Base-by-base conservation (phyloP, 2,888 invertebrate species). In the Lithophane leautieri region DNA sequence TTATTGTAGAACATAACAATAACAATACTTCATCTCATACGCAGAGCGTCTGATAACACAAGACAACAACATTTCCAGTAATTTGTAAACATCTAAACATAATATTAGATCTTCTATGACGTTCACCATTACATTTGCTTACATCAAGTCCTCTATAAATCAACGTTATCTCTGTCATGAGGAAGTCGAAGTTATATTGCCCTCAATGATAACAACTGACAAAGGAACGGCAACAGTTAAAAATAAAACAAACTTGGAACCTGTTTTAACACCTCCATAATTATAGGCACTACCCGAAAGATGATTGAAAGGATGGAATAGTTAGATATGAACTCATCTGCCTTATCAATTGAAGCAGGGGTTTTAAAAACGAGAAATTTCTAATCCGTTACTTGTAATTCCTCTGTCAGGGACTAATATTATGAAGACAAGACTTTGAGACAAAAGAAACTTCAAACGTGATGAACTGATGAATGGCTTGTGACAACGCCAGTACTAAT, bases 111-210 rank as follows among this genome's bases (percentile, higher is more conserved):
- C 34, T 50, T 25, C 40, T 68, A 56, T 80, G 65, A 79, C 76
- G 76, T 76, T 2, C 28, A 73, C 71, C 34, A 56, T 71, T 69
- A 73, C 22, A 50, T 62, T 42, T 69, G 44, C 66, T 79, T 40
- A 72, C 62, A 73, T 60, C 58, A 73, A 62, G 9, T 47, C 25
- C 28, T 56, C 74, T 52, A 84, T 84, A 84, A 84, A 84, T 84
- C 76, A 79, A 66, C 54, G 58, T 62, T 84, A 84, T 84, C 84
- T 25, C 54, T 79, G 79, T 63, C 73, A 75, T 34, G 50, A 74
- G 84, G 84, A 84, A 84, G 76, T 70, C 58, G 54, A 69, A 73
- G 79, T 76, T 84, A 73, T 84, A 77, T 75, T 66, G 73, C 56
- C n/a, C 74, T 68, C 65, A 44, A 28, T 62, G 76, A 79, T 84